Conservation (phyloP, 2,797 vertebrate species). For the Darevskia nairensis region DNA sequence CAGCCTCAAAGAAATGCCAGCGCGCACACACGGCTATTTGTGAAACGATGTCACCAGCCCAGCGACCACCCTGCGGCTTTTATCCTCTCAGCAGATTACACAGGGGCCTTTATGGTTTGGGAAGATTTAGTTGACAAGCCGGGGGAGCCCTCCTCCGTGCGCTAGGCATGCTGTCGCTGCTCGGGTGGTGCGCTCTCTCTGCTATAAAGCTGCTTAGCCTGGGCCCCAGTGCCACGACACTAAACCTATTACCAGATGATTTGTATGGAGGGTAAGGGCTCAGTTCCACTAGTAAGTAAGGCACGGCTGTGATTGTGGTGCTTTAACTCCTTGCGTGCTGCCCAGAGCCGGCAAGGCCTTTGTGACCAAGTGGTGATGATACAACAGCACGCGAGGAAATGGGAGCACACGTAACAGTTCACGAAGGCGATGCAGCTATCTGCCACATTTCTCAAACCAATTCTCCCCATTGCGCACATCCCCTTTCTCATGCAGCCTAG, state of each 20-base stretch:
- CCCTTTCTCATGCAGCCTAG: not conserved
- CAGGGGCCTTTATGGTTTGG: slow-evolving; percentile 18
- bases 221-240: not conserved
- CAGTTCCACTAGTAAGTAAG: not conserved
- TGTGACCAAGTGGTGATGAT: not conserved
- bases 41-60: not conserved
- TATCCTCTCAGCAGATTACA: slow-evolving; percentile 36
- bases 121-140: slow-evolving; percentile 27
- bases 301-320: fast-evolving
- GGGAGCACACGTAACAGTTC: not conserved
- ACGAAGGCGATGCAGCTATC: not conserved
- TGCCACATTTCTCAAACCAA: fast-evolving
- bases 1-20: slow-evolving; percentile 17
- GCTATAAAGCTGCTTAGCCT: slow-evolving; percentile 56
- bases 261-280: not conserved
- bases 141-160: fast-evolving
- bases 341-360: not conserved
- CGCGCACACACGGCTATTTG: not conserved
- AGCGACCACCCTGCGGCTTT: not conserved
- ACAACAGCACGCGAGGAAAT: not conserved
- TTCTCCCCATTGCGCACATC: not conserved
- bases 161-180: not conserved
- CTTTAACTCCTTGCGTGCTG: slow-evolving; percentile 22
- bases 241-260: not conserved
- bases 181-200: not conserved